phyloP scores from a whole-genome alignment of 1,140 invertebrate genomes.

The Leptinotarsa defecta region DNA sequence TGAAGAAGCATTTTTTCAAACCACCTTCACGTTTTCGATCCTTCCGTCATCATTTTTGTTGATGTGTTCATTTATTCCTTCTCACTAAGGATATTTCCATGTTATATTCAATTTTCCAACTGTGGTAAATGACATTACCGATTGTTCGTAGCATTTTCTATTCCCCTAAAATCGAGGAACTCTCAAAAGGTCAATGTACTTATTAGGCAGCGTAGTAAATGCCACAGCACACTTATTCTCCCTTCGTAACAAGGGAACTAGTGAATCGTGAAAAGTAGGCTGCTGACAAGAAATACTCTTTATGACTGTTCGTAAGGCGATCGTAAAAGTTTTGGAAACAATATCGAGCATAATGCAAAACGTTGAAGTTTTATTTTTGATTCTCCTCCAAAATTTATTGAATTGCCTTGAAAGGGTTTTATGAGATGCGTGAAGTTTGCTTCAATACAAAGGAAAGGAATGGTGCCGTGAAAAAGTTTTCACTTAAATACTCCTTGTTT shows the following conservation, averaged over 20 bases:
- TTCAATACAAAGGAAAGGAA: not conserved
- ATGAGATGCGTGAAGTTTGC: not conserved
- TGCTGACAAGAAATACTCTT: not conserved
- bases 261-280: slow-evolving; percentile 19
- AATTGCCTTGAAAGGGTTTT: not conserved
- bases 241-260: slow-evolving; percentile 9
- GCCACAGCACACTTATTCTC: slow-evolving; percentile 13
- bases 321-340: slow-evolving; percentile 23
- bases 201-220: slow-evolving; percentile 23
- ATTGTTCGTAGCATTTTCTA: not conserved
- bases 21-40: not conserved
- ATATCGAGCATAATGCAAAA: slow-evolving; percentile 22
- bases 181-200: slow-evolving; percentile 15
- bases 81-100: not conserved
- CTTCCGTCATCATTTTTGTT: not conserved
- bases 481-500: not conserved
- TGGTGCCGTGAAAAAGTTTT: not conserved
- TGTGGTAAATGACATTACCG: not conserved
- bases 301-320: not conserved
- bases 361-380: slow-evolving; percentile 21
- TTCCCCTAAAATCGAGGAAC: slow-evolving; percentile 7
- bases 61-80: not conserved
- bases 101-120: not conserved
- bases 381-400: slow-evolving; percentile 5
- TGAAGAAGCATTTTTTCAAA: too few species aligned